Conservation (phyloP, 2,797 vertebrate genomes). For the Neostethus bicornis region DNA sequence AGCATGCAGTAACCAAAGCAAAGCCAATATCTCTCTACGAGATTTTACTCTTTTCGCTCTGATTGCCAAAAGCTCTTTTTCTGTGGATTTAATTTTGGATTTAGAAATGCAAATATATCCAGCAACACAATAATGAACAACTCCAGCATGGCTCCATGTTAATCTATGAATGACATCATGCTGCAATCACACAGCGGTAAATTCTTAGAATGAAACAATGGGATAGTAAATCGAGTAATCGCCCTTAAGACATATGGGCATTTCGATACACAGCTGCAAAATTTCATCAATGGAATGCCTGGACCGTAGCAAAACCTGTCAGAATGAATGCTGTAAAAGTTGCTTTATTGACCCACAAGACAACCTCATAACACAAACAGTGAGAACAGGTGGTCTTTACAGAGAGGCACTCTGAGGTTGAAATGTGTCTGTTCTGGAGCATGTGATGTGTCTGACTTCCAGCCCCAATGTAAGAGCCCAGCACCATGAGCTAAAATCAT, state of each 20-base stretch:
- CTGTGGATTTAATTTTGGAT: slow-evolving; percentile 20
- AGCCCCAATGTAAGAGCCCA: slow-evolving; percentile 25
- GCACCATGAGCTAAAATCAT: slow-evolving; percentile 23
- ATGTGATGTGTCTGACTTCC: slow-evolving; percentile 19
- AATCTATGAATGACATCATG: slow-evolving; percentile 43
- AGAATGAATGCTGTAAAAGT: slow-evolving; percentile 5
- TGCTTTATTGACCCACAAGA: slow-evolving; percentile 21
- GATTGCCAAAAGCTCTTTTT: slow-evolving; percentile 28
- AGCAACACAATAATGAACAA: slow-evolving; percentile 18
- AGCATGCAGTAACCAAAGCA: slow-evolving; percentile 50
- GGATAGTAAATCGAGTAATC: slow-evolving; percentile 47
- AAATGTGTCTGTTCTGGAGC: slow-evolving; percentile 11
- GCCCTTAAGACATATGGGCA: slow-evolving; percentile 14
- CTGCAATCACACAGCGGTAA: slow-evolving; percentile 11
- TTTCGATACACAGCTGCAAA: slow-evolving; percentile 51
- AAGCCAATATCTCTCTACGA: slow-evolving; percentile 31
- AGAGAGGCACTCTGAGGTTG: slow-evolving; percentile 21
- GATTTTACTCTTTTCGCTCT: slow-evolving; percentile 27
- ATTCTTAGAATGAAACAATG: slow-evolving; percentile 50
- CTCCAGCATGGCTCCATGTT: slow-evolving; percentile 32
- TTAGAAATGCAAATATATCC: slow-evolving; percentile 48
- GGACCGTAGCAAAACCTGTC: slow-evolving; percentile 31
- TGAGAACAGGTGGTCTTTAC: slow-evolving; percentile 53
- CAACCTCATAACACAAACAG: slow-evolving; percentile 35
- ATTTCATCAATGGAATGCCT: slow-evolving; percentile 36